Base-by-base conservation (phyloP, 2,797 vertebrate genomes). In the Mormyrus hasselquistii region DNA sequence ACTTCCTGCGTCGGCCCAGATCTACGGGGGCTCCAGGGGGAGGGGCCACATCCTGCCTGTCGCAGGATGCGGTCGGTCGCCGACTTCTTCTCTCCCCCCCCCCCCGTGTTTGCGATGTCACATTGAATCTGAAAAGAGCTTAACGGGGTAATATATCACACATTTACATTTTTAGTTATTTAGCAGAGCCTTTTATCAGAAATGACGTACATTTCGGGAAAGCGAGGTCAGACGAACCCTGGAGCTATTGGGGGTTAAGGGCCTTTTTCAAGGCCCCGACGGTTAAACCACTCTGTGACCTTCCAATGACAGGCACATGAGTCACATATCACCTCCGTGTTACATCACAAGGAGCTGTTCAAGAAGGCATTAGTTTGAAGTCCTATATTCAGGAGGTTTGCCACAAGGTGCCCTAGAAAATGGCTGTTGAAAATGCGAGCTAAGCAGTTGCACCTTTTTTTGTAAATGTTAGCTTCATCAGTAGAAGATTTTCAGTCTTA, bases 401-500 rank as follows among this genome's bases (percentile, higher is more conserved):
- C 1, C 38, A 59, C n/a, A 25, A n/a, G 10, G 19, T n/a, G 52
- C 52, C 29, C 34, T 38, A 12, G 38, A 19, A 57, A 69, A 50
- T 34, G n/a, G 0, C 22, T 65, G 41, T 19, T 65, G 50, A 76
- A 22, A 47, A 65, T 49, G n/a, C 4, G 3, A 22, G 57, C 22
- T 12, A n/a, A 73, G 34, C 44, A 62, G 25, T 8, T 53, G 38
- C 57, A 25, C 62, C 19, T 50, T 90, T 90, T 90, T 86, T 22
- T 14, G 83, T 41, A 69, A 84, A 79, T 57, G 38, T 19, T 69
- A 76, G 59, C 34, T 57, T 47, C 55, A 62, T 53, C 59, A 59
- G 19, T 88, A 86, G 90, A 90, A 90, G 89, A 88, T 87, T 90
- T n/a, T 22, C 16, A 86, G 88, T 87, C 89, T 91, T 87, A 90